Evolutionary conservation across 2,113 vertebrate genomes (phyloP), one percentile per base, ranked within the genome.

Genomic region (Trochalopteron elliotii): DNA sequence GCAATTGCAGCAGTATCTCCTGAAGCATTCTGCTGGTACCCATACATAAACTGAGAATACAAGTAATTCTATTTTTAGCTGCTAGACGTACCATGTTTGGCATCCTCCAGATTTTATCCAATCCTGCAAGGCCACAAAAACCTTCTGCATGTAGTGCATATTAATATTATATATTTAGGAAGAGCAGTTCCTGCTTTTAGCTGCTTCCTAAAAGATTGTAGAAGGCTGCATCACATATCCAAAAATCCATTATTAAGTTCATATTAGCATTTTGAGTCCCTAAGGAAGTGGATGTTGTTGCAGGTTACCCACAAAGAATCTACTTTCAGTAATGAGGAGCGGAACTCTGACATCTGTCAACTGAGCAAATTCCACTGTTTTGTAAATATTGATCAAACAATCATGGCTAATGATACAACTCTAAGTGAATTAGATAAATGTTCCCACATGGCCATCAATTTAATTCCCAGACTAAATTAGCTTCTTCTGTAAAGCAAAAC

Each of bases 301-400:
- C 79, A 93, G 92, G 93, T 93, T 90, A 42, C 35, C 39, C 79
- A 65, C 76, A 68, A 94, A 94, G 67, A 83, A 84, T 88, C 69
- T 64, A 39, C 82, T 92, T 87, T 80, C 59, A 60, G 76, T 92
- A 94, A 95, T 83, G 90, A 91, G 74, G 55, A 95, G 87, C 31
- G 1, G 70, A 89, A 92, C 92, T 72, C 82, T 93, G 83, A 92
- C 88, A 95, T 93, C 80, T 96, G 94, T 94, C 97, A 97, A 9
- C 94, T n/a, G 84, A 95, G 94, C 75, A 97, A 94, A 91, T 95
- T 85, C 49, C 77, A 92, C 78, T 88, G 72, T 95, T 97, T 93
- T 90, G 94, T 93, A 97, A 96, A 95, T 97, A 98, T 98, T 94
- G 97, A 98, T 97, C 95, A 96, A 83, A 86, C 93, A 89, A 97